Conservation (phyloP, 2,888 invertebrate species). For the Camponotus fellah region DNA sequence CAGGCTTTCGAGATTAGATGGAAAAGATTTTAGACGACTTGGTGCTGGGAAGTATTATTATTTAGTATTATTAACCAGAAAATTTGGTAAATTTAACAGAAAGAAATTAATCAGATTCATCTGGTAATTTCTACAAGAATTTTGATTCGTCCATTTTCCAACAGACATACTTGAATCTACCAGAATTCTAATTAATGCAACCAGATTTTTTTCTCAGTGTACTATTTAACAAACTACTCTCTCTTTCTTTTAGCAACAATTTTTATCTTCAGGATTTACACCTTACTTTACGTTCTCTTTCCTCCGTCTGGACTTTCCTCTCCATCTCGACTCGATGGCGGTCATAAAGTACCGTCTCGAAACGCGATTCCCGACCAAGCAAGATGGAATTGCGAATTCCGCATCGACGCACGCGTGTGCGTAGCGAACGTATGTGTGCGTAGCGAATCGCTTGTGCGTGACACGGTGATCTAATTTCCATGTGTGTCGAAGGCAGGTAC, state of each 20-base stretch:
- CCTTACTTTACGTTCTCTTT: neutral
- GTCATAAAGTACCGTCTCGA: constrained; percentile 11
- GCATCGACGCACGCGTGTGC: neutral
- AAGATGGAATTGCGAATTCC: constrained; percentile 19
- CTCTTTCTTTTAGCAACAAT: neutral
- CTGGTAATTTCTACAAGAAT: too few species aligned
- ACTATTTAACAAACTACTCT: neutral
- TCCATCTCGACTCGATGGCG: neutral
- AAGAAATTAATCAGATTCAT: too few species aligned
- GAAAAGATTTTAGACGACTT: too few species aligned
- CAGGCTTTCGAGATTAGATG: too few species aligned
- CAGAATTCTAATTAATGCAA: too few species aligned
- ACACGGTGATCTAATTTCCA: constrained; percentile 74
- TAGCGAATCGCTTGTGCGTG: constrained; percentile 50
- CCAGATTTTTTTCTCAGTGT: too few species aligned
- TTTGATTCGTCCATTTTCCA: too few species aligned
- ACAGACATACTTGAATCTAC: too few species aligned
- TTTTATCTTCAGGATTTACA: neutral
- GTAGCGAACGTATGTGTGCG: neutral
- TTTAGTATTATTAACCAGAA: too few species aligned
- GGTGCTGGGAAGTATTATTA: too few species aligned
- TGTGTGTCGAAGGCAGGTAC: constrained; percentile 40
- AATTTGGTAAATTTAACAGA: too few species aligned
- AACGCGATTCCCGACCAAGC: constrained; percentile 17
- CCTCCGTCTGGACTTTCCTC: neutral